Base-by-base conservation (phyloP, 2,888 invertebrate species). In the Cephus rjabovi region DNA sequence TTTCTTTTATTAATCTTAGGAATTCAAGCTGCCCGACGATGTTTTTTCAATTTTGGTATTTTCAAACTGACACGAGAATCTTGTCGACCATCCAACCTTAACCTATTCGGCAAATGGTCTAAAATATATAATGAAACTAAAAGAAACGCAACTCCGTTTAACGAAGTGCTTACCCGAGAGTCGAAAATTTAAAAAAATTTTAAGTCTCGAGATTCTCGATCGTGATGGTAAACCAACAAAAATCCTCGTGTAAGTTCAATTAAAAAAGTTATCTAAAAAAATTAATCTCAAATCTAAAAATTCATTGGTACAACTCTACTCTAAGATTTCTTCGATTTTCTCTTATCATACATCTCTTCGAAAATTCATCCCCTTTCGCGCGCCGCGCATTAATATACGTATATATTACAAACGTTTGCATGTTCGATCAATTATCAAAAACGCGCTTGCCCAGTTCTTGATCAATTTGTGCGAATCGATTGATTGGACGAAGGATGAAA, bases 21-120 rank as follows among this genome's bases (percentile, higher is more conserved):
- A 75, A 79, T 79, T 84, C 85, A 85, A 87, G 86, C 86, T 81
- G 83, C 84, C 85, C 86, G 82, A 84, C 83, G 83, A 86, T 83
- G 78, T 81, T 79, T 23, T 56, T 56, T 56, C 0, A 15, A 15
- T 40, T 40, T 40, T 15, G 23, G 6, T 15, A 56, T 56, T 56
- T 71, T 12, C 3, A 33, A 33, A 71, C 71, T 71, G 71, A 71
- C 71, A 33, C 71, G 71, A 33, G 12, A 31, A 71, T 33, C 71
- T 71, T 12, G 30, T 15, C 71, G 31, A 70, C 31, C 12, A 30
- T 30, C 12, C 30, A 4, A 31, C 30, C 71, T 33, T 23, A 40
- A 40, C 40, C 40, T 40, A 40, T 40, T 40, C 40, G 15, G 6
- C 15, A 15, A 15, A 40, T 40, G 15, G 15, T 15, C 15, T 2